These are phyloP conservation scores for Notechis scutatus DNA, from an alignment of 2,113 vertebrate genomes.

Conservation along the genomic window DNA sequence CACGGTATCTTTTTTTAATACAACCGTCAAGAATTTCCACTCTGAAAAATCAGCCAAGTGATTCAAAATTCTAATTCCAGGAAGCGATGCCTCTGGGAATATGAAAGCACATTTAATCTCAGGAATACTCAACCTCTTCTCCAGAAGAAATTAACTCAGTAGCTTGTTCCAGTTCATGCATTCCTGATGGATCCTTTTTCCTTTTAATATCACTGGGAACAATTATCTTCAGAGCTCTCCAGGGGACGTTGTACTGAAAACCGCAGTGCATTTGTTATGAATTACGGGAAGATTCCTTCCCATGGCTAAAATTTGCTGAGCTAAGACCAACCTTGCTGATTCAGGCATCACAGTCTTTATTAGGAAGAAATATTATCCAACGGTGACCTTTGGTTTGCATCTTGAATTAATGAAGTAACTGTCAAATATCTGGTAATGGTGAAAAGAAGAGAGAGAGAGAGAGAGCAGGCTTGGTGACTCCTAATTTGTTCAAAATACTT, in stretches of 20 bases:
- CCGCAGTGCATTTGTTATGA: neutral
- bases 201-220: neutral
- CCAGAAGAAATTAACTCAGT: neutral
- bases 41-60: neutral
- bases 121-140: neutral
- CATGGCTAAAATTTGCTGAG: accelerated
- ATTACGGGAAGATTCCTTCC: neutral
- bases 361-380: constrained; percentile 9
- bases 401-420: constrained; percentile 11
- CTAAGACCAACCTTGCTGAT: neutral
- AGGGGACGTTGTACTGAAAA: neutral
- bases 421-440: neutral
- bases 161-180: neutral
- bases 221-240: neutral
- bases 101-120: neutral
- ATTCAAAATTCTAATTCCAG: neutral
- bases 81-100: neutral
- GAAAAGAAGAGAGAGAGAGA: neutral
- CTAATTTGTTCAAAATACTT: constrained; percentile 7
- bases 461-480: neutral
- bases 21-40: neutral
- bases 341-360: neutral
- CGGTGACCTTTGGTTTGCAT: neutral
- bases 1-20: neutral
- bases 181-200: neutral